Conservation (phyloP, 2,113 vertebrate genomes). For the Crotophaga sulcirostris region DNA sequence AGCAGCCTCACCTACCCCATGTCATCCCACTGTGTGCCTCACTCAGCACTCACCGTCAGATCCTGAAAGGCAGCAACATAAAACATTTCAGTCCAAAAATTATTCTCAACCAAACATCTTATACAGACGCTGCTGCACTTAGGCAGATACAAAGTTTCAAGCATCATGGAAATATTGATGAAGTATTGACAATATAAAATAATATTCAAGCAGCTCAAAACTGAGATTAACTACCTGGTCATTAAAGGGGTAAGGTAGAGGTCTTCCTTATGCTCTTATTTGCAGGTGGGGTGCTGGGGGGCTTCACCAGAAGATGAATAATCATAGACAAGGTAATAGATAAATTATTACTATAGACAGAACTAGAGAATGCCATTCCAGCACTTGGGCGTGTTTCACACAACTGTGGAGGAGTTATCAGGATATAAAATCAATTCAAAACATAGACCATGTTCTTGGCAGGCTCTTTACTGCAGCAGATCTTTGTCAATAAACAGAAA, state of each 20-base stretch:
- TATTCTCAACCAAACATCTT: neutral
- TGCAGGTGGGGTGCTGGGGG: neutral
- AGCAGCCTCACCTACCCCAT: neutral
- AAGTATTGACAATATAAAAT: neutral
- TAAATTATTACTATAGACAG: neutral
- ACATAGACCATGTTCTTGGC: conserved; percentile 10
- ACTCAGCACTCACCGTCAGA: neutral
- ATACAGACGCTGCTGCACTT: neutral
- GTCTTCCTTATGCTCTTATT: neutral
- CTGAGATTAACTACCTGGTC: neutral
- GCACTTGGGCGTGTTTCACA: conserved; percentile 12
- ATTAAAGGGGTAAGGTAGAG: neutral
- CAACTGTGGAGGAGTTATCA: neutral
- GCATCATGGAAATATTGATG: neutral
- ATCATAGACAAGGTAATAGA: neutral
- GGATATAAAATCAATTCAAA: conserved; percentile 37
- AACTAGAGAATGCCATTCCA: neutral
- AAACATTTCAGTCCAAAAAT: neutral
- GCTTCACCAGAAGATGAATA: neutral
- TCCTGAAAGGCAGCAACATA: neutral
- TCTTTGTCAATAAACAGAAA: conserved; percentile 42
- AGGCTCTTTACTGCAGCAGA: conserved; percentile 11
- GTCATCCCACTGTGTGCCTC: neutral
- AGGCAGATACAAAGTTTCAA: neutral
- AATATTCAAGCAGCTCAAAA: neutral